Conservation (phyloP, 2,888 invertebrate genomes). For the Drosophila silvestris region DNA sequence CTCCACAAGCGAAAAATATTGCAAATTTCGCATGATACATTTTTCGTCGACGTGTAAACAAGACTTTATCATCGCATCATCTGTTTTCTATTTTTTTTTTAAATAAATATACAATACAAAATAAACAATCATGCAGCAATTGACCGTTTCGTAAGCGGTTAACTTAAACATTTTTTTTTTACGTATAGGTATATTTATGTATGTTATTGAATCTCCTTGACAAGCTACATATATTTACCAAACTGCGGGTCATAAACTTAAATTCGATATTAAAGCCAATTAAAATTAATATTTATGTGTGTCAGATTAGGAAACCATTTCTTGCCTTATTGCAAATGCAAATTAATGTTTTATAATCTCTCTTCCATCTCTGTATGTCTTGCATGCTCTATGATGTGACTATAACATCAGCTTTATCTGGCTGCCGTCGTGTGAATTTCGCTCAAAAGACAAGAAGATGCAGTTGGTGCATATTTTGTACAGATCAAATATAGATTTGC, state of each 20-base stretch:
- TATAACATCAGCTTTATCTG: conserved; percentile 14
- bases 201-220: no score
- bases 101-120: conserved; percentile 51
- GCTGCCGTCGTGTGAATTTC: conserved; percentile 20
- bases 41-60: no score
- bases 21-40: no score
- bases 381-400: not conserved
- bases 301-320: conserved; percentile 15
- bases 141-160: conserved; percentile 57
- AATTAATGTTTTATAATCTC: conserved; percentile 49
- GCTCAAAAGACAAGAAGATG: conserved; percentile 11
- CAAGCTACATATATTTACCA: conserved; percentile 18
- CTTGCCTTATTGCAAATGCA: conserved; percentile 48
- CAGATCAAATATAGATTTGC: not conserved
- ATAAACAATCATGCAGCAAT: conserved; percentile 63
- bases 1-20: no score
- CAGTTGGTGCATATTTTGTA: conserved; percentile 20
- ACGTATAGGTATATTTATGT: not conserved
- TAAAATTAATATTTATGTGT: conserved; percentile 6
- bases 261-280: not conserved
- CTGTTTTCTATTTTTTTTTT: conserved; percentile 41
- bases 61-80: conserved; percentile 30
- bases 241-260: conserved; percentile 14
- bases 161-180: conserved; percentile 13
- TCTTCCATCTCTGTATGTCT: not conserved